A percentile compares a stretch with the other conserved stretches of the same genome.
Conservation (phyloP, 1,140 invertebrate species). For the Penaeus chinensis region DNA sequence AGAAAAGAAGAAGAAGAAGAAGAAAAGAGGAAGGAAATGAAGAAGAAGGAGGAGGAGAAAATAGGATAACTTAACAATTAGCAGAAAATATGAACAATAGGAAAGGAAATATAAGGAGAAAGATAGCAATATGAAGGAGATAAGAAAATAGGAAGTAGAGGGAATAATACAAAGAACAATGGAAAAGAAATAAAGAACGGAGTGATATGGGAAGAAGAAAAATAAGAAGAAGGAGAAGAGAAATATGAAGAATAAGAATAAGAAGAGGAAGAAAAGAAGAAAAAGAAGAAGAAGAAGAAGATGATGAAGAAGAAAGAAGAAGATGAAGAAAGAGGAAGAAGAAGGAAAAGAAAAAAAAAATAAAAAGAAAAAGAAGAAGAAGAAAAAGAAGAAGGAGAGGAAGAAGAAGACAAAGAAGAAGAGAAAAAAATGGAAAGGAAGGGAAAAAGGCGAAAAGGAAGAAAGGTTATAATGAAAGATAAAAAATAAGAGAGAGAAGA, state of each 20-base stretch:
- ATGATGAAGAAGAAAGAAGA: neutral
- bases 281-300: too few species aligned
- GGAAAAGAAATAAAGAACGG: too few species aligned
- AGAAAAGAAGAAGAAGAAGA: too few species aligned
- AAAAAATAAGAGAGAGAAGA: constrained; percentile 3
- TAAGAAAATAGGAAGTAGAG: too few species aligned
- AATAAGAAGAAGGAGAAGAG: neutral
- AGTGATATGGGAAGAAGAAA: too few species aligned
- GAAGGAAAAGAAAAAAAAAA: neutral
- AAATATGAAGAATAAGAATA: neutral
- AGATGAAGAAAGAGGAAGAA: neutral
- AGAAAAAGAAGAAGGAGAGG: neutral
- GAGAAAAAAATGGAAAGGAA: neutral
- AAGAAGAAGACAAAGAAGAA: neutral
- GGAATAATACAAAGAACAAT: too few species aligned
- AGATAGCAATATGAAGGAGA: too few species aligned
- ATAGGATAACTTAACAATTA: too few species aligned
- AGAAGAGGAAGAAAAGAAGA: neutral
- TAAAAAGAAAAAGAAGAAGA: neutral
- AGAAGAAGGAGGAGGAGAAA: too few species aligned
- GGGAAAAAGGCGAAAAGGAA: constrained; percentile 11
- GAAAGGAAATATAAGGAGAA: too few species aligned
- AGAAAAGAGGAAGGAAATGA: too few species aligned
- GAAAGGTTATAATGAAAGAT: constrained; percentile 2
- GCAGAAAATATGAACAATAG: too few species aligned